Base-by-base conservation (phyloP, 92 coral and sea anemone species). In the Plumapathes pennacea region DNA sequence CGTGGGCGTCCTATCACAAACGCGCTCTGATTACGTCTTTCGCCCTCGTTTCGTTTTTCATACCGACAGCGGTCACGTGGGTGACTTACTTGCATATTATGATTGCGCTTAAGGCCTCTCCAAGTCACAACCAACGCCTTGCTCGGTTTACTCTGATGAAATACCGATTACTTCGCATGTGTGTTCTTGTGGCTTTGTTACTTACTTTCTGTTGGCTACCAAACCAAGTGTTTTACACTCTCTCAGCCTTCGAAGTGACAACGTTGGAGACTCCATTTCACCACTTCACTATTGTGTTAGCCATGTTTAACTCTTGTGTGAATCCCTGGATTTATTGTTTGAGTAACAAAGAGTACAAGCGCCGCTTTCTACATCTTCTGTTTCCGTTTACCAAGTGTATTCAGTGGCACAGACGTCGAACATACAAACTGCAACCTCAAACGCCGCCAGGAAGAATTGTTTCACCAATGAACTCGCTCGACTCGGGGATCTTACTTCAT, bases 171-270 rank as follows among this genome's bases (percentile, higher is more conserved):
- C 57, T 72, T 12, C 82, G 82, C 43, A 84, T 75, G 76, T 69
- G 90, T 50, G 61, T 78, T 32, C 6, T 82, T 2, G 86, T 77
- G 10, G 85, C 97, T 8, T 60, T 72, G 7, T 38, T 89, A 0
- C 36, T 89, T 23, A 77, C 88, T 0, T 46, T 72, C 22, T 85
- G 97, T 22, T 89, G 97, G 97, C 50, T 89, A 47, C 97, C 94
- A 0, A 83, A 85, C 64, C 97, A 89, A 60, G 13, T 89, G 0
- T 85, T 57, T 62, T 89, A 77, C 40, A 63, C 74, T 11, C 40
- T 81, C 51, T 67, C 88, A 3, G 32, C 75, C 13, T 69, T 46
- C 27, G 74, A 57, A 8, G 52, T 85, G 30, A 67, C 60, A 0
- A 40, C 46, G 27, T 55, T 85, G 1, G 89, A 74, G 42, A 76